phyloP scores from a whole-genome alignment of 1,140 invertebrate species.

The Trichomalopsis sarcophagae region DNA sequence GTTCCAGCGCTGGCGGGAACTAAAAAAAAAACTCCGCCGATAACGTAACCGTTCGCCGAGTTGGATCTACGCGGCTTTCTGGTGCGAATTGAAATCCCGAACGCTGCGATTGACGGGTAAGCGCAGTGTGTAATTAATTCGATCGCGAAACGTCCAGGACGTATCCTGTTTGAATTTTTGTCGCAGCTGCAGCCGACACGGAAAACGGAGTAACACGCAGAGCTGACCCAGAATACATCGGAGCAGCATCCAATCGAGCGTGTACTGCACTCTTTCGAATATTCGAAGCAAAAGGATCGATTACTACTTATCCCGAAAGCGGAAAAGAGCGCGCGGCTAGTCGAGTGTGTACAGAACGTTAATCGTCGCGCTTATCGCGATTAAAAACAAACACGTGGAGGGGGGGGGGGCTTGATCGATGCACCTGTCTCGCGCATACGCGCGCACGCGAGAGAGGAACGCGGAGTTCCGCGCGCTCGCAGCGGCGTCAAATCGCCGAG shows the following conservation, averaged over 20 bases:
- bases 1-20: neutral
- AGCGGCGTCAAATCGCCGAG: constrained; percentile 38
- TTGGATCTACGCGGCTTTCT: no score
- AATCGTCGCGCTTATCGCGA: neutral
- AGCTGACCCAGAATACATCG: neutral
- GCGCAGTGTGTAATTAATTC: no score
- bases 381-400: neutral
- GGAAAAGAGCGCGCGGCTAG: neutral
- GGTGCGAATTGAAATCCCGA: no score
- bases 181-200: no score
- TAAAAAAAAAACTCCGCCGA: constrained; percentile 27
- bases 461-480: constrained; percentile 13
- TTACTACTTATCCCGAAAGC: neutral
- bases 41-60: neutral
- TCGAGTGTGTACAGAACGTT: neutral
- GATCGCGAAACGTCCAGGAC: no score
- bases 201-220: no score
- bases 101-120: no score
- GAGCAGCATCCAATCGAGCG: neutral
- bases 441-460: neutral
- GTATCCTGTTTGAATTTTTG: no score
- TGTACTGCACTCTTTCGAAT: neutral
- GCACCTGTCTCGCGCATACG: neutral
- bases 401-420: neutral
- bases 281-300: neutral